Conservation (phyloP, 2,888 invertebrate genomes). For the Agonum fuliginosum region DNA sequence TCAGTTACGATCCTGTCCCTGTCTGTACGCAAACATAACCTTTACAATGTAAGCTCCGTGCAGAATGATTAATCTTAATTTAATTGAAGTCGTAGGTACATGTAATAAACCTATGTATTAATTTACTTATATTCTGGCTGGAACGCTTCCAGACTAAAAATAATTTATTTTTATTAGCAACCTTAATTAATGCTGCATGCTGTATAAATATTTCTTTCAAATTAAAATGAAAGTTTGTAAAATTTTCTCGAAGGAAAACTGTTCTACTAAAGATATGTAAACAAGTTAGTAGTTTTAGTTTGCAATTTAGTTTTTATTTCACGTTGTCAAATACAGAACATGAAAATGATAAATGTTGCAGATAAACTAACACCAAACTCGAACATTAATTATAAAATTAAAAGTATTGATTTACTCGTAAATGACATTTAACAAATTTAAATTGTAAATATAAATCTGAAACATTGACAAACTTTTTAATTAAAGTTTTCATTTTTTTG, state of each 20-base stretch:
- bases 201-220: background rate
- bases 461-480: conserved; percentile 16
- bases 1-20: too few relatives aligned
- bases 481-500: conserved; percentile 3
- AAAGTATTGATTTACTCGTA: conserved; percentile 5
- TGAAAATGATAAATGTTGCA: conserved; percentile 15
- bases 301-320: background rate
- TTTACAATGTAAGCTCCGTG: background rate
- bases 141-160: background rate
- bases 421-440: conserved; percentile 9
- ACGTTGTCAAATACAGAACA: background rate
- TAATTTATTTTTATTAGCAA: conserved; percentile 33
- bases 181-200: background rate
- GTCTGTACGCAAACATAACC: background rate
- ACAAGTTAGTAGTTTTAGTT: background rate
- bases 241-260: background rate
- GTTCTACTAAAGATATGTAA: background rate
- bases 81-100: conserved; percentile 10
- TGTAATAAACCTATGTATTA: background rate
- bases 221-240: background rate
- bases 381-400: conserved; percentile 12
- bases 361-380: background rate
- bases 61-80: conserved; percentile 30
- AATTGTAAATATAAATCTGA: conserved; percentile 7
- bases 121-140: background rate